Conservation (phyloP, 2,797 vertebrate genomes). For the Carcharodon carcharias region DNA sequence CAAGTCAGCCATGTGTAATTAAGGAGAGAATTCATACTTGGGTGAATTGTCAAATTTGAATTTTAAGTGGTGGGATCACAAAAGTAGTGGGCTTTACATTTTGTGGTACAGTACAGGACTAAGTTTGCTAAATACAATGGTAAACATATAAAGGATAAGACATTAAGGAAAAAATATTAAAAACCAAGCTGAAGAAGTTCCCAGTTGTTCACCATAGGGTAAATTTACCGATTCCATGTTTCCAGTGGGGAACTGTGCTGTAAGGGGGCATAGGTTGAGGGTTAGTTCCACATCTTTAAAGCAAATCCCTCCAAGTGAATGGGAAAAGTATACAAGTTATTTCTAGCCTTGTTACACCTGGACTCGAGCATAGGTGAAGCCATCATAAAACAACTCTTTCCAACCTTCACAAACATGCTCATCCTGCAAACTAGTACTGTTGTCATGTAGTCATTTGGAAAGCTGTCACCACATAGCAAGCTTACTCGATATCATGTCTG, state of each 20-base stretch:
- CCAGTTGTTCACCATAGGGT: neutral
- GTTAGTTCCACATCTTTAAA: neutral
- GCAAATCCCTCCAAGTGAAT: neutral
- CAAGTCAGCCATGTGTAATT: neutral
- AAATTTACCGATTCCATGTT: neutral
- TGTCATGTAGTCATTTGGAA: neutral
- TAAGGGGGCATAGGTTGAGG: neutral
- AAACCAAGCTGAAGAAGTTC: neutral
- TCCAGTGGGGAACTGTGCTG: neutral
- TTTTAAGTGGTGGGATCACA: neutral
- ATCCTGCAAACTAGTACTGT: neutral
- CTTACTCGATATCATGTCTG: neutral
- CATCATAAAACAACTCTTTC: neutral
- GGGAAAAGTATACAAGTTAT: neutral
- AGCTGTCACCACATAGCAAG: neutral
- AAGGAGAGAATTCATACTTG: neutral
- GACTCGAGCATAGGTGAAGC: neutral
- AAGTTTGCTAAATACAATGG: neutral
- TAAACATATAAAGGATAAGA: neutral
- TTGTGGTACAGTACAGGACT: neutral
- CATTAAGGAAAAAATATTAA: neutral
- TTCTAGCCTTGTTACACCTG: neutral
- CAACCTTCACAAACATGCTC: neutral
- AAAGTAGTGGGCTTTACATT: neutral
- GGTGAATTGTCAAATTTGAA: neutral